These are phyloP conservation scores for Hemiscyllium ocellatum DNA, from an alignment of 2,113 vertebrate genomes.

Conservation along the genomic window DNA sequence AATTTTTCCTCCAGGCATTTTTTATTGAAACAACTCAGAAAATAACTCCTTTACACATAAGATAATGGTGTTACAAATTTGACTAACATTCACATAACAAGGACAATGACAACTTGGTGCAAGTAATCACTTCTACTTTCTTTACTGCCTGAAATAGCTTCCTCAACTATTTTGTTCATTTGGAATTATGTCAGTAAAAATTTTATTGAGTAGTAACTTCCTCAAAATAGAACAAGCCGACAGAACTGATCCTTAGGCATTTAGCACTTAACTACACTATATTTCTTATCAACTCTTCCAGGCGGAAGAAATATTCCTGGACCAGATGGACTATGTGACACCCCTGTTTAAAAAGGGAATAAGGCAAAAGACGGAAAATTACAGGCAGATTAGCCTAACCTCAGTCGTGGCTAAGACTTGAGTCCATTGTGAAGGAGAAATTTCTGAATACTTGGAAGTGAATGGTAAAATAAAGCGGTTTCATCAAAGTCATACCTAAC, in stretches of 20 bases:
- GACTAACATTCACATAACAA: background rate
- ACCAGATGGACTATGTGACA: too few relatives aligned
- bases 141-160: background rate
- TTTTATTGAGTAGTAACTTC: background rate
- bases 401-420: too few relatives aligned
- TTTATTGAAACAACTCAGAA: background rate
- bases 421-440: too few relatives aligned
- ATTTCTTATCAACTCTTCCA: background rate
- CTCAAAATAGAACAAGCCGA: background rate
- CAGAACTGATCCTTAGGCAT: background rate
- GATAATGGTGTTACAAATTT: background rate
- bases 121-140: background rate
- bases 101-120: too few relatives aligned
- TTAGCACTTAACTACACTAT: background rate
- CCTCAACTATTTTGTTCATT: background rate
- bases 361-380: too few relatives aligned
- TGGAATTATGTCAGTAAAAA: background rate
- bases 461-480: too few relatives aligned
- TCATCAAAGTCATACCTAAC: too few relatives aligned
- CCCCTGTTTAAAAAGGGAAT: too few relatives aligned
- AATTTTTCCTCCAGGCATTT: background rate
- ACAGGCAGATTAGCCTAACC: too few relatives aligned
- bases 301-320: too few relatives aligned
- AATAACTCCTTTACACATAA: background rate
- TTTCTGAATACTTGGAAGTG: too few relatives aligned